Base-by-base conservation (phyloP, 2,888 invertebrate genomes). In the Lasioglossum pauxillum region DNA sequence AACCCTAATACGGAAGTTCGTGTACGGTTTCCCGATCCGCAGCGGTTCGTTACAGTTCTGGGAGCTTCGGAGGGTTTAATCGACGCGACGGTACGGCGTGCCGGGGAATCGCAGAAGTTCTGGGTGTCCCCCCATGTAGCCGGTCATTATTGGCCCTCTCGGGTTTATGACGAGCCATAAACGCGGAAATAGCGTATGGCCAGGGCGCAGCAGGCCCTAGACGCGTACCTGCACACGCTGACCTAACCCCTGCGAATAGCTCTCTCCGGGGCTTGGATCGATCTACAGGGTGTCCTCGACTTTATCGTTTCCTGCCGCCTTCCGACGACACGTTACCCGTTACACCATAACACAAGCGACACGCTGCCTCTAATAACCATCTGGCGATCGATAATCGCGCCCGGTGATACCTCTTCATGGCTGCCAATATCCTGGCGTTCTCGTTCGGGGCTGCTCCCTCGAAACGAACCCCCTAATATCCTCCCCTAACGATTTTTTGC, bases 161-260 rank as follows among this genome's bases (percentile, higher is more conserved):
- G 86, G 84, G 44, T 91, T 91, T 89, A 88, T 82, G 84, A 84
- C 80, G 64, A 75, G 80, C 67, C 84, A 75, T 88, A 90, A 90
- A 91, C 78, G 84, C 78, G 78, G 81, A 90, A 87, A 88, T 75
- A 81, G 73, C 73, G 82, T 44, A 49, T 69, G n/a, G 44, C 80
- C 67, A 16, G 75, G 82, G 85, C 41, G 84, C 83, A 74, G 79
- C 76, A 75, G 78, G 75, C 80, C 77, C 41, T 64, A 75, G 35
- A 67, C 78, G 82, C 64, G 69, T 84, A 83, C 82, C 83, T 83
- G 87, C 57, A 80, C 27, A 69, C 53, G 75, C 31, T 82, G 88
- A 85, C 79, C 82, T 75, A 83, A 86, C 80, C 80, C 74, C 80
- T 67, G 75, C 57, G 67, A 78, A 74, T 74, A 80, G 72, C 78